Evolutionary conservation across 2,888 invertebrate genomes (phyloP).

Genomic region (Rhamnusium bicolor): DNA sequence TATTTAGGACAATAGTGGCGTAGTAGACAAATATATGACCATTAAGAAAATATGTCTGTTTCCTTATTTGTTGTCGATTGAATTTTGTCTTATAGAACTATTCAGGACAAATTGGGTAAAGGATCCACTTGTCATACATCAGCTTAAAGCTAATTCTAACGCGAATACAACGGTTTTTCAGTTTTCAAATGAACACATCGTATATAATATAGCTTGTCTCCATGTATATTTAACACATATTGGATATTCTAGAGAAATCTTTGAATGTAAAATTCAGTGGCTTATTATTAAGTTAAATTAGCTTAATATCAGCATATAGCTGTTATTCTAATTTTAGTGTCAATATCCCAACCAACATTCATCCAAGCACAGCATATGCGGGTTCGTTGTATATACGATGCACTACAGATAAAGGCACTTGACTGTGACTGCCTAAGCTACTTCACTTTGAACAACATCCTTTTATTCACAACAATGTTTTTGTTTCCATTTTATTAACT

Average conservation of each 20-base stretch:
- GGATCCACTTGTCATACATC: no score
- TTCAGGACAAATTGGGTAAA: no score
- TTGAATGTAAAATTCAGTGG: conserved; percentile 30
- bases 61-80: no score
- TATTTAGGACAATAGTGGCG: no score
- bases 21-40: no score
- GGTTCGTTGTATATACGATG: conserved; percentile 5
- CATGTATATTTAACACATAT: no score
- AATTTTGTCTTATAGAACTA: no score
- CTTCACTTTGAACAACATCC: conserved; percentile 16
- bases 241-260: background rate
- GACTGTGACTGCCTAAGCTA: conserved; percentile 19
- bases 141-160: no score
- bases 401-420: conserved; percentile 23
- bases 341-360: conserved; percentile 12
- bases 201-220: no score
- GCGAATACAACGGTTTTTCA: no score
- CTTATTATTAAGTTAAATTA: conserved; percentile 24
- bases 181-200: no score
- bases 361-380: conserved; percentile 15
- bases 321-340: conserved; percentile 29
- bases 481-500: background rate
- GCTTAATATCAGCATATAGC: conserved; percentile 11
- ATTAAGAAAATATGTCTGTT: no score
- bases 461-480: conserved; percentile 7